A percentile compares a stretch with the other conserved stretches of the same genome.
These are phyloP conservation scores for Sebastes kiyomatsui DNA, from an alignment of 2,797 vertebrate species.

Conservation along the genomic window DNA sequence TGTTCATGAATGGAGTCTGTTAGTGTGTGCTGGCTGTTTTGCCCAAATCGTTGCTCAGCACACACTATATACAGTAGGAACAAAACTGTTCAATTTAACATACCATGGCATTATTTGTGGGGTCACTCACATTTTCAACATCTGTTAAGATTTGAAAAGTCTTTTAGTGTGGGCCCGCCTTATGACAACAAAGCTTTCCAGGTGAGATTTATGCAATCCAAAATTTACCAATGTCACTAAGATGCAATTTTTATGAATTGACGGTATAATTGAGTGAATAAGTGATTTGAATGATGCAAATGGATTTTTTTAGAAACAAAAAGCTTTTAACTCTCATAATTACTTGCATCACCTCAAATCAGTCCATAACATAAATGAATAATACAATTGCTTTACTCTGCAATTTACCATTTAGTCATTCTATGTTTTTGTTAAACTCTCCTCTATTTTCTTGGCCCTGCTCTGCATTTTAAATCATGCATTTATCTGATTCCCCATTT, in stretches of 20 bases:
- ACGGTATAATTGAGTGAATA: slow-evolving; percentile 17
- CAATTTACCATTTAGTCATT: background rate
- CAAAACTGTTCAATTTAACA: no score
- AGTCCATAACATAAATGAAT: slow-evolving; percentile 12
- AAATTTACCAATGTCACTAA: background rate
- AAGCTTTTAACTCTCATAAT: slow-evolving; percentile 7
- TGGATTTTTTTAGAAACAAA: background rate
- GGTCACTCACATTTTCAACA: no score
- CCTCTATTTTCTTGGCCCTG: background rate
- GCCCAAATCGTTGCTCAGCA: no score
- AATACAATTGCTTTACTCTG: background rate
- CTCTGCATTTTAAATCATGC: slow-evolving; percentile 11
- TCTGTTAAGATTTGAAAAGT: no score
- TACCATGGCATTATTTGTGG: no score
- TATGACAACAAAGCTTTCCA: background rate
- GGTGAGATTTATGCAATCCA: background rate
- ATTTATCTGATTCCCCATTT: background rate
- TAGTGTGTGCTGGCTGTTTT: no score
- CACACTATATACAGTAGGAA: no score
- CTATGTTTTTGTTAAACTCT: background rate
- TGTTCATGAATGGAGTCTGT: no score
- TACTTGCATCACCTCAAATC: slow-evolving; percentile 15
- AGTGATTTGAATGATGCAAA: slow-evolving; percentile 22
- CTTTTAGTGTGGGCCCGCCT: no score
- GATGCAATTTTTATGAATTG: background rate